Conservation (phyloP, 2,797 vertebrate genomes). For the Pangasius mekongensis region DNA sequence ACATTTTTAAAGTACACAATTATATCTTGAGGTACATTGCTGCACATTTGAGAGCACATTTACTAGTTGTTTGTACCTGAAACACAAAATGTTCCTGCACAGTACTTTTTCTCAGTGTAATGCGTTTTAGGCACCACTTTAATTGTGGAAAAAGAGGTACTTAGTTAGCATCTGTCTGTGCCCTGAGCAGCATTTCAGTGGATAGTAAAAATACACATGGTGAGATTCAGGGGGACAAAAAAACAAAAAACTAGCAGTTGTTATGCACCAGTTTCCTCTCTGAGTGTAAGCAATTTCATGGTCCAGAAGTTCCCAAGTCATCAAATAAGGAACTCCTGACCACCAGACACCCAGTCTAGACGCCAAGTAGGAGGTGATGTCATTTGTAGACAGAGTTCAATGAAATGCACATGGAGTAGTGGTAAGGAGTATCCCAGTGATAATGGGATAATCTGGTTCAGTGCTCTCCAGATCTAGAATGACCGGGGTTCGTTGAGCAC, state of each 20-base stretch:
- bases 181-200: not conserved
- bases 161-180: not conserved
- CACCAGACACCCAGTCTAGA: constrained; percentile 25
- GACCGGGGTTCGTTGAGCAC: not conserved
- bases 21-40: not conserved
- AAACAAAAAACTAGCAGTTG: not conserved
- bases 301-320: constrained; percentile 15
- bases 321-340: constrained; percentile 19
- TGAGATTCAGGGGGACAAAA: not conserved
- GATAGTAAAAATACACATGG: constrained; percentile 8
- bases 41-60: not conserved
- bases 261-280: constrained; percentile 1
- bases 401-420: constrained; percentile 28
- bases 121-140: not conserved
- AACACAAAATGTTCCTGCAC: not conserved
- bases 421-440: constrained; percentile 5
- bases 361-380: constrained; percentile 31
- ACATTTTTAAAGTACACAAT: not conserved
- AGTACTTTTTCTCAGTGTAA: not conserved
- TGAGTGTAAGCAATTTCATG: constrained; percentile 27
- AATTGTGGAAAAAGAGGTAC: not conserved
- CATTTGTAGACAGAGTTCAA: constrained; percentile 19
- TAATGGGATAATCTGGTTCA: constrained; percentile 16
- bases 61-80: not conserved
- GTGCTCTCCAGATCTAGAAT: not conserved